Percentiles rank a stretch among this genome's conserved stretches.
phyloP scores from a whole-genome alignment of 2,113 vertebrate genomes.

The Callipepla californica region DNA sequence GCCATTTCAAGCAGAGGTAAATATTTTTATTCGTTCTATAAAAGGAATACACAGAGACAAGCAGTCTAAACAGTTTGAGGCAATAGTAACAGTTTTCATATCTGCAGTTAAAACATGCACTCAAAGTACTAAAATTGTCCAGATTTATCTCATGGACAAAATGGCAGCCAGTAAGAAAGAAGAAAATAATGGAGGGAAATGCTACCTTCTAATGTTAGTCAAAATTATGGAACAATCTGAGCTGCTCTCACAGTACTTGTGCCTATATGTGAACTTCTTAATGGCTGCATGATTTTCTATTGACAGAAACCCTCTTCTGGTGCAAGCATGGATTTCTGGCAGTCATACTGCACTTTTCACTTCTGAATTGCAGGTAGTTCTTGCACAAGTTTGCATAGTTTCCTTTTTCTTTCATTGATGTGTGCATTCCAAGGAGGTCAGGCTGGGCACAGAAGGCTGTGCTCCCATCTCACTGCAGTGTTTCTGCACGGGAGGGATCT shows the following conservation, averaged over 20 bases:
- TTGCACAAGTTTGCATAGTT: background rate
- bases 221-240: constrained; percentile 4
- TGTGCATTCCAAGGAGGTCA: background rate
- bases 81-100: constrained; percentile 13
- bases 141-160: constrained; percentile 24
- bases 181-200: background rate
- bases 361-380: background rate
- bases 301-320: background rate
- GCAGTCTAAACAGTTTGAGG: constrained; percentile 40
- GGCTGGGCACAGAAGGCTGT: rapidly evolving
- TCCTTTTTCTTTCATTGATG: background rate
- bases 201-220: background rate
- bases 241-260: background rate
- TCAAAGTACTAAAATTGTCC: constrained; percentile 4
- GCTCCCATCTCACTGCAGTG: background rate
- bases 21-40: constrained; percentile 60
- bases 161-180: background rate
- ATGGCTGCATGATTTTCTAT: background rate
- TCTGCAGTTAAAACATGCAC: constrained; percentile 22
- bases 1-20: constrained; percentile 23
- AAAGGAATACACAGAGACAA: constrained; percentile 63
- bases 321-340: background rate
- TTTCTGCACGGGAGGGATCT: background rate
- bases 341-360: background rate
- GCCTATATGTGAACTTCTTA: background rate